Conservation (phyloP, 1,140 invertebrate genomes). For the Wasmannia auropunctata region DNA sequence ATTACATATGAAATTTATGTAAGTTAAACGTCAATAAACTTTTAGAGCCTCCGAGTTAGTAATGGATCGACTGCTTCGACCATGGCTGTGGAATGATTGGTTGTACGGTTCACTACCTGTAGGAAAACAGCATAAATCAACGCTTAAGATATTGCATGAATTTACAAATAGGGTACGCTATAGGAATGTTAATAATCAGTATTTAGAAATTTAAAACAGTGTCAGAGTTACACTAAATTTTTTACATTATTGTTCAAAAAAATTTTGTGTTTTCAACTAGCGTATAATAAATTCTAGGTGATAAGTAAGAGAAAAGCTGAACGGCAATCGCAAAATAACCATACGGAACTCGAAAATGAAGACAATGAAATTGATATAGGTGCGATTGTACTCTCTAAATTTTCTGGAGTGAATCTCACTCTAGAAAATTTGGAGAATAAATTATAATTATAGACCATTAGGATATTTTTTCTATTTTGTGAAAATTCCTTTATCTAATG, state of each 20-base stretch:
- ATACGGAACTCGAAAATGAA: not conserved
- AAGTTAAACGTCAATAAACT: slow-evolving; percentile 15
- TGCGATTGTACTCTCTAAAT: not conserved
- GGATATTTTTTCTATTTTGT: not conserved
- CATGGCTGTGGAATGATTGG: slow-evolving; percentile 53
- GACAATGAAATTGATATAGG: slow-evolving; percentile 12
- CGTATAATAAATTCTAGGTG: slow-evolving; percentile 41
- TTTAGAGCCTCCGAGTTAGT: slow-evolving; percentile 15
- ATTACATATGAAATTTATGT: not conserved
- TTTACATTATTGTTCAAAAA: not conserved
- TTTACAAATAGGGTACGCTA: slow-evolving; percentile 85
- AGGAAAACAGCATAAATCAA: slow-evolving; percentile 82
- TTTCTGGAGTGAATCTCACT: no score
- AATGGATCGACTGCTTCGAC: slow-evolving; percentile 38
- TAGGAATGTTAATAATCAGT: not conserved
- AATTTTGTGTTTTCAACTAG: not conserved
- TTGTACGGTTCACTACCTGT: slow-evolving; percentile 62
- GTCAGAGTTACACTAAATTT: not conserved
- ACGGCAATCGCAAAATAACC: not conserved
- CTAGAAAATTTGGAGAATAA: no score
- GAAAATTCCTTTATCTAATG: not conserved
- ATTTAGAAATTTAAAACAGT: not conserved
- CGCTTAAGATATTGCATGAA: slow-evolving; percentile 85
- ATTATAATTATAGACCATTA: not conserved
- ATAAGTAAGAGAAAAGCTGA: slow-evolving; percentile 33